Base-by-base conservation (phyloP, 2,888 invertebrate genomes). In the Acheta domesticus region DNA sequence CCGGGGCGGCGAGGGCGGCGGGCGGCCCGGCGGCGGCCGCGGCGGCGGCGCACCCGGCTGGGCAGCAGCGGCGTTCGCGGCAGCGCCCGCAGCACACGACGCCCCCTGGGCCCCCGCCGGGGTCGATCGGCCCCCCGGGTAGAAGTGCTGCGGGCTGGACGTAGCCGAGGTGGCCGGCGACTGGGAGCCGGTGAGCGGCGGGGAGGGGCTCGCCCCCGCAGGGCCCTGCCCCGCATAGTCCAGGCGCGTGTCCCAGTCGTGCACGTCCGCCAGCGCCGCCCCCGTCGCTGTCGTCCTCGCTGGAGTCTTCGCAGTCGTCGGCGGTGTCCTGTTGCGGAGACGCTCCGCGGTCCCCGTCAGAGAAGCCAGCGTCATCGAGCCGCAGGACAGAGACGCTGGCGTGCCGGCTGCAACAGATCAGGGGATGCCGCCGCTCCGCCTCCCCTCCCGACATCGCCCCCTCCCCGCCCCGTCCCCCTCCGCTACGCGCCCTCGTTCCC, bases 331-430 rank as follows among this genome's bases (percentile, higher is more conserved):
- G 89, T 74, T 81, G 89, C 87, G 90, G 89, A 87, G 89, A 89
- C 87, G 89, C 87, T 87, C 91, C 91, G 87, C 93, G 92, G 90
- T 93, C 93, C 92, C 94, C 94, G 92, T 94, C 94, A 93, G 94
- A 93, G 94, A 94, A 93, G 90, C 94, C 92, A 92, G 92, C 91
- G 88, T 91, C 90, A 86, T 86, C 83, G 86, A 86, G 78, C 86
- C 86, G 85, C 86, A 86, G 74, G 86, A 86, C 83, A 85, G 84
- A 81, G 86, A 86, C 80, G 85, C 86, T 84, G 85, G 83, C 80
- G 84, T 84, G 78, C 84, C 85, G 80, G 80, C 83, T 83, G 80
- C 21, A 80, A 79, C 48, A 74, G 73, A 49, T 36, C 36, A 23
- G 75, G 62, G 36, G 36, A 36, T 36, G 36, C 36, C 36, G 36